These are phyloP conservation scores for Pterois miles DNA, from an alignment of 2,797 vertebrate species.

Conservation along the genomic window DNA sequence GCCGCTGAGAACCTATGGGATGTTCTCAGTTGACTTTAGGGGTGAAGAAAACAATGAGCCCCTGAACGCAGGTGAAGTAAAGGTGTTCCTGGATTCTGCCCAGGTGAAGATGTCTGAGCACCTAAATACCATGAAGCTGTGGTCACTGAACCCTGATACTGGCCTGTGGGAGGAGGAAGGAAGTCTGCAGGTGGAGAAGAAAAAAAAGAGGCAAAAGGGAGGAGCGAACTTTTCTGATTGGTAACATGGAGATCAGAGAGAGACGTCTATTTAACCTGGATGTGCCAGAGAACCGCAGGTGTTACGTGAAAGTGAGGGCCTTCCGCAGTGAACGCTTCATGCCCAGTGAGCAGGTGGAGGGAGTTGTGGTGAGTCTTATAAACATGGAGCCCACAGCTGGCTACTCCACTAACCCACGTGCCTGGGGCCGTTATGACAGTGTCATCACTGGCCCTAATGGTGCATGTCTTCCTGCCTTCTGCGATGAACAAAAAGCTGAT, in stretches of 20 bases:
- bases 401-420: slow-evolving; percentile 93
- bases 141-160: slow-evolving; percentile 96
- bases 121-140: slow-evolving; percentile 92
- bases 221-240: slow-evolving; percentile 94
- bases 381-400: slow-evolving; percentile 94
- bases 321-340: slow-evolving; percentile 95
- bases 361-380: slow-evolving; percentile 93
- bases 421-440: slow-evolving; percentile 97
- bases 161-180: slow-evolving; percentile 98
- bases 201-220: slow-evolving; percentile 89
- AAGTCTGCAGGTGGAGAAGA: slow-evolving; percentile 87
- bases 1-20: slow-evolving; percentile 95
- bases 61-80: slow-evolving; percentile 93
- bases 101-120: slow-evolving; percentile 95
- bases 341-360: slow-evolving; percentile 94
- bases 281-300: slow-evolving; percentile 94
- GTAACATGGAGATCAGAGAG: slow-evolving; percentile 99
- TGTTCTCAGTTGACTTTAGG: slow-evolving; percentile 98
- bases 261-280: slow-evolving; percentile 96
- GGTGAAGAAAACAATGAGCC: slow-evolving; percentile 86
- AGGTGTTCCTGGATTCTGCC: slow-evolving; percentile 91
- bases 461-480: slow-evolving; percentile 96
- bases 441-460: slow-evolving; percentile 92
- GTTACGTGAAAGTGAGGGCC: slow-evolving; percentile 93
- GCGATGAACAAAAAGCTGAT: slow-evolving; percentile 89